These are phyloP conservation scores for Parus major DNA, from an alignment of 2,113 vertebrate genomes.

Conservation along the genomic window DNA sequence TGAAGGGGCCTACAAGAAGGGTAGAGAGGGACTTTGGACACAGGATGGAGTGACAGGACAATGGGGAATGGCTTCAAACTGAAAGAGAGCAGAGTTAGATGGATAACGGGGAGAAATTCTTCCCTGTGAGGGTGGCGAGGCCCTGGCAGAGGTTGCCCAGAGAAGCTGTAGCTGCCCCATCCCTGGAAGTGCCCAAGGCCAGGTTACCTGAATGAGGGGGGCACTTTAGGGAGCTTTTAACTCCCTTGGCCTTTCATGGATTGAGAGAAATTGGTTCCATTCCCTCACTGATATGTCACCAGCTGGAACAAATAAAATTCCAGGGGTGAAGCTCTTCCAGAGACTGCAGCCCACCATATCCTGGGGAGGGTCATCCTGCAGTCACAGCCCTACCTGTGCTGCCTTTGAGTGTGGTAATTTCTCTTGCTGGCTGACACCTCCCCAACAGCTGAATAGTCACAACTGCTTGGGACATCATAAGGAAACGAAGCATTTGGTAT, in stretches of 20 bases:
- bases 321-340: fast-evolving
- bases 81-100: not conserved
- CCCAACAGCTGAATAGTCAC: not conserved
- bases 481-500: not conserved
- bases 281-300: not conserved
- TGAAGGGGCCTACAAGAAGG: not conserved
- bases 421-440: not conserved
- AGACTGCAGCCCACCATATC: not conserved
- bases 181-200: not conserved
- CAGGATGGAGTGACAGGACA: not conserved
- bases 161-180: not conserved
- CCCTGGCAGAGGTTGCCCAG: not conserved
- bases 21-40: not conserved
- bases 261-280: not conserved
- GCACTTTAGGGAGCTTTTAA: not conserved
- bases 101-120: not conserved
- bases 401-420: not conserved
- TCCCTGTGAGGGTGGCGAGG: not conserved
- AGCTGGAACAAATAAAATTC: not conserved
- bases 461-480: fast-evolving
- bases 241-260: not conserved
- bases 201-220: not conserved
- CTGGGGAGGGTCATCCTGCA: not conserved
- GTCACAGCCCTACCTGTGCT: not conserved
- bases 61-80: fast-evolving